Evolutionary conservation across 2,888 invertebrate species (phyloP).

Genomic region (Dryomyza anilis): DNA sequence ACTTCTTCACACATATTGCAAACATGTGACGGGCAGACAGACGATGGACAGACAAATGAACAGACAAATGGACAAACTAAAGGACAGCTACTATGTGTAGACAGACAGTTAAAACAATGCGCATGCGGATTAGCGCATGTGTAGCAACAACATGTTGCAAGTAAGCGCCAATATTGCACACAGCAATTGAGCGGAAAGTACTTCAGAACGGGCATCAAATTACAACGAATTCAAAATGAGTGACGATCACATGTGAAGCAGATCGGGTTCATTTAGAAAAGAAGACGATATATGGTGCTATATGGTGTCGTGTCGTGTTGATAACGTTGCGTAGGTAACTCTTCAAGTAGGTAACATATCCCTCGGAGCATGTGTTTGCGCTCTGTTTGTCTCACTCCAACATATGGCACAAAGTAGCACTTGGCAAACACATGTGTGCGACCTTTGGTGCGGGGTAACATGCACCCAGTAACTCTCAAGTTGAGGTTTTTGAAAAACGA

Average conservation of each 20-base stretch:
- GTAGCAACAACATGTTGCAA: too few relatives aligned
- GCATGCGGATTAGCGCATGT: too few relatives aligned
- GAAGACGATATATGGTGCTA: neutral
- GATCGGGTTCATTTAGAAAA: neutral
- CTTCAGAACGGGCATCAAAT: too few relatives aligned
- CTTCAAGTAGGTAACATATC: constrained; percentile 37
- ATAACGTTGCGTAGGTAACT: constrained; percentile 28
- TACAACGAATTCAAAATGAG: too few relatives aligned
- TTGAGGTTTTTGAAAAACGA: too few relatives aligned
- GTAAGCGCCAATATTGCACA: too few relatives aligned
- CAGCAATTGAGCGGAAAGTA: too few relatives aligned
- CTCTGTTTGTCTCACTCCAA: neutral
- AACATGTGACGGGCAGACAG: constrained; percentile 54
- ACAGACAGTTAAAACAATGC: too few relatives aligned
- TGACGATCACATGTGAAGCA: neutral
- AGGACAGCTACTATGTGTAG: neutral
- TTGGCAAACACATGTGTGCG: too few relatives aligned
- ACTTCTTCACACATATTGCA: constrained; percentile 50
- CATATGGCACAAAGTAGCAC: neutral
- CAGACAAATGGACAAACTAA: neutral
- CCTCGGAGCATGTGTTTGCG: neutral
- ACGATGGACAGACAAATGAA: constrained; percentile 12
- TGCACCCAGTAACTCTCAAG: too few relatives aligned
- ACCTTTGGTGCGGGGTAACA: too few relatives aligned
- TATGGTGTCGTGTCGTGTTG: neutral